A percentile compares a stretch with the other conserved stretches of the same genome.
These are phyloP conservation scores for Cephus cinctus DNA, from an alignment of 1,140 invertebrate genomes.

Conservation along the genomic window DNA sequence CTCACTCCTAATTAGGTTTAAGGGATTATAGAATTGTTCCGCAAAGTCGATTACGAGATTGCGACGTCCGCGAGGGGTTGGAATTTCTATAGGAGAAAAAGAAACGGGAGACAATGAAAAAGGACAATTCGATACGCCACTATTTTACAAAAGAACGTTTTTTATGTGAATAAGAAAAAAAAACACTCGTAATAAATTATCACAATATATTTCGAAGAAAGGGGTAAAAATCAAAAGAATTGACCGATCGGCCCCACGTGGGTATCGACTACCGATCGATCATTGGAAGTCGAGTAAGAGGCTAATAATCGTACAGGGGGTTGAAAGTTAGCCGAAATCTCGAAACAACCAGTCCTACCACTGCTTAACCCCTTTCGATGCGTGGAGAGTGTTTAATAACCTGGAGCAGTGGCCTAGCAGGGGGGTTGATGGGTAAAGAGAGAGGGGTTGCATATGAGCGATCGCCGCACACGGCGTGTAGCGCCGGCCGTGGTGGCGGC, in stretches of 20 bases:
- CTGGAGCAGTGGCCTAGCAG: constrained; percentile 20
- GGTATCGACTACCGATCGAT: no score
- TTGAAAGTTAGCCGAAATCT: background rate
- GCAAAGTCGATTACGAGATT: constrained; percentile 49
- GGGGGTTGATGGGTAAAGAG: constrained; percentile 15
- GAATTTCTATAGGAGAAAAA: no score
- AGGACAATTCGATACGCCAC: no score
- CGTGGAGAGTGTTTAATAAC: constrained; percentile 37
- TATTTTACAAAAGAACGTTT: no score
- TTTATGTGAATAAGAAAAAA: no score
- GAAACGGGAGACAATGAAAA: no score
- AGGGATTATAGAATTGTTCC: constrained; percentile 53
- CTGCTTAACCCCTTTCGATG: constrained; percentile 19
- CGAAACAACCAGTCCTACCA: background rate
- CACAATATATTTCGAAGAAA: no score
- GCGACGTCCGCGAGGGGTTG: constrained; percentile 16
- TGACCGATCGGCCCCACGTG: no score
- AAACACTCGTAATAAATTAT: no score
- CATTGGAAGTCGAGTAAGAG: no score
- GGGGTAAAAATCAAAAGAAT: no score
- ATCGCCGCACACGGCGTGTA: constrained; percentile 47
- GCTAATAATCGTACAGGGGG: background rate
- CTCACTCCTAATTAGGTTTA: constrained; percentile 48
- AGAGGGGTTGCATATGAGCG: constrained; percentile 52
- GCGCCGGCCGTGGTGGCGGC: constrained; percentile 41